Conservation (phyloP, 2,888 invertebrate species). For the Archips crataeganus region DNA sequence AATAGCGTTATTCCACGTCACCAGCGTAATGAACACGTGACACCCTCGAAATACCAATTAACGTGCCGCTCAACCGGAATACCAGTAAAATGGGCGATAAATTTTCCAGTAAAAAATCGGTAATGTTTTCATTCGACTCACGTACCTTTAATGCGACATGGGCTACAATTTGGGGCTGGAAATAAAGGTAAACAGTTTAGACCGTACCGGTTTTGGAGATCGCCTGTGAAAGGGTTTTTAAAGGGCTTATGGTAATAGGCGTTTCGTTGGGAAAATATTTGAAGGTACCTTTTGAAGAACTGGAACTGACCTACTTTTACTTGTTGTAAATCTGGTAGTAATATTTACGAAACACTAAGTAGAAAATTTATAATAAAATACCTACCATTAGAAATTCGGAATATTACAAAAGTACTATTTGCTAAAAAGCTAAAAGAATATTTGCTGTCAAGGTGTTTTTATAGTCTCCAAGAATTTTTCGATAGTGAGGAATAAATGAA, state of each 20-base stretch:
- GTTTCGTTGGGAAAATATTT: neutral
- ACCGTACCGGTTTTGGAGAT: slow-evolving; percentile 20
- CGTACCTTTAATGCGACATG: slow-evolving; percentile 32
- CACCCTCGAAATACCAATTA: slow-evolving; percentile 20
- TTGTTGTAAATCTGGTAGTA: too few relatives aligned
- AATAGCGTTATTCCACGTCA: neutral
- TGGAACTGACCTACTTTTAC: neutral
- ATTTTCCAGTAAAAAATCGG: slow-evolving; percentile 25
- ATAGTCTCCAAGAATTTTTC: too few relatives aligned
- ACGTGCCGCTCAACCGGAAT: neutral
- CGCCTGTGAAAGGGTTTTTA: neutral
- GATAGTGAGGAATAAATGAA: too few relatives aligned
- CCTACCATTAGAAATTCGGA: too few relatives aligned
- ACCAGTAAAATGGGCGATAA: slow-evolving; percentile 20
- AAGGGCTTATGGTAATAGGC: neutral
- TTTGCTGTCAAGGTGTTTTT: too few relatives aligned
- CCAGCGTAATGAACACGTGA: slow-evolving; percentile 2
- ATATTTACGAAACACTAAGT: too few relatives aligned
- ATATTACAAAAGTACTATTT: too few relatives aligned
- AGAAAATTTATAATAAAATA: too few relatives aligned
- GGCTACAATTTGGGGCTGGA: slow-evolving; percentile 30
- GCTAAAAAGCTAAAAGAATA: too few relatives aligned
- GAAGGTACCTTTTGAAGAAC: neutral
- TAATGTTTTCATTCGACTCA: slow-evolving; percentile 30
- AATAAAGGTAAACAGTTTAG: slow-evolving; percentile 33